These are phyloP conservation scores for Menidia menidia DNA, from an alignment of 2,797 vertebrate species.

Conservation along the genomic window DNA sequence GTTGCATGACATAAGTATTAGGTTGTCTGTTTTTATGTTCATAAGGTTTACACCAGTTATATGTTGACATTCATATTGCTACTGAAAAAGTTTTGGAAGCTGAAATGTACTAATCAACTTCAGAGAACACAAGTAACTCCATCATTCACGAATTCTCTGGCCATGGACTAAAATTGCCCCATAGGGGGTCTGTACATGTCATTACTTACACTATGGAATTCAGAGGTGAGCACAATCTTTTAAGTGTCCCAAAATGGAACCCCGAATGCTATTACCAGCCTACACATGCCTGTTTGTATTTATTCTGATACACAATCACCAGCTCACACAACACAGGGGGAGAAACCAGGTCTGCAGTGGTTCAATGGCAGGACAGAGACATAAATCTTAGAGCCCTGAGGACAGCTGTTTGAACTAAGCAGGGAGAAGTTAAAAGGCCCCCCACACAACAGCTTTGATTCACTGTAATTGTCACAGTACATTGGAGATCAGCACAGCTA, in stretches of 20 bases:
- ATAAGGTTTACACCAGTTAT: neutral
- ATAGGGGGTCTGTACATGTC: constrained; percentile 22
- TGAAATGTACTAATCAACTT: neutral
- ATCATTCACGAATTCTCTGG: constrained; percentile 16
- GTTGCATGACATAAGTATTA: neutral
- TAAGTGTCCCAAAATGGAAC: constrained; percentile 27
- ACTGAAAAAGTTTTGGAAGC: neutral
- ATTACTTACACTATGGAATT: constrained; percentile 35
- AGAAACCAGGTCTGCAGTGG: constrained; percentile 39
- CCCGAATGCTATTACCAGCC: constrained; percentile 23
- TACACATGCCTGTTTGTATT: constrained; percentile 32
- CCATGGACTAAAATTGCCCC: constrained; percentile 35
- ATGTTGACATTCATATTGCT: neutral
- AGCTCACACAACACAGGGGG: constrained; percentile 16
- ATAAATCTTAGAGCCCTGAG: constrained; percentile 78
- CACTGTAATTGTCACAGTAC: constrained; percentile 74
- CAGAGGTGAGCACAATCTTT: constrained; percentile 33
- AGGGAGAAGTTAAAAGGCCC: constrained; percentile 62
- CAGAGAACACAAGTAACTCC: constrained; percentile 2
- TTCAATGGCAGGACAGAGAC: constrained; percentile 67
- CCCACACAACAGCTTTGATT: constrained; percentile 65
- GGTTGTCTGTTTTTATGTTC: neutral
- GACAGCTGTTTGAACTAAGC: constrained; percentile 66
- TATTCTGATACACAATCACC: constrained; percentile 36
- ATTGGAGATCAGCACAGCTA: constrained; percentile 48